A percentile compares a stretch with the other conserved stretches of the same genome.
Conservation (phyloP, 2,113 vertebrate genomes). For the Trematocara zebra region DNA sequence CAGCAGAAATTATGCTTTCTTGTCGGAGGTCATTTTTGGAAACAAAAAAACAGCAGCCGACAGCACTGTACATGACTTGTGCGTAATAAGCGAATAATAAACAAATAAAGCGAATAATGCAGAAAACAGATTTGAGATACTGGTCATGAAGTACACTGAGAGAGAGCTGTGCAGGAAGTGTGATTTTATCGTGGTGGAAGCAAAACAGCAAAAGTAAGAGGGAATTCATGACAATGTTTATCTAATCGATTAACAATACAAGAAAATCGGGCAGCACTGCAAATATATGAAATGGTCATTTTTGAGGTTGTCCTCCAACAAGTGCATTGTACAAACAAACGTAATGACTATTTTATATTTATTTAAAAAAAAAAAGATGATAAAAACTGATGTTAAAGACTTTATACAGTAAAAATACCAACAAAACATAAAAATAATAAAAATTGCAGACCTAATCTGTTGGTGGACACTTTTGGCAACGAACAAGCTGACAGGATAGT, state of each 20-base stretch:
- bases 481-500: not conserved
- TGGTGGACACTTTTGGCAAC: not conserved
- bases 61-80: not conserved
- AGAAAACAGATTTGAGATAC: not conserved
- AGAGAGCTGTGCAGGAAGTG: not conserved
- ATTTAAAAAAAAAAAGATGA: not conserved
- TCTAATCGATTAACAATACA: not conserved
- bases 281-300: not conserved
- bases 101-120: not conserved
- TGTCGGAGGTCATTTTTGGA: not conserved
- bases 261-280: not conserved
- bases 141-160: not conserved
- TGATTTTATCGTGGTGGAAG: not conserved
- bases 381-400: not conserved
- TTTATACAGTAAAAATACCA: not conserved
- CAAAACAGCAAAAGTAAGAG: not conserved
- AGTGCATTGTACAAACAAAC: not conserved
- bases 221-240: not conserved
- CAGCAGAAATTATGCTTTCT: not conserved
- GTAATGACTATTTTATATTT: not conserved
- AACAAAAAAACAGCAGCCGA: not conserved
- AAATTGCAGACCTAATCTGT: fast-evolving
- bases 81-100: not conserved
- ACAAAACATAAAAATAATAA: not conserved
- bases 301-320: not conserved